Conservation (phyloP, 1,140 invertebrate genomes). For the Bombus polaris region DNA sequence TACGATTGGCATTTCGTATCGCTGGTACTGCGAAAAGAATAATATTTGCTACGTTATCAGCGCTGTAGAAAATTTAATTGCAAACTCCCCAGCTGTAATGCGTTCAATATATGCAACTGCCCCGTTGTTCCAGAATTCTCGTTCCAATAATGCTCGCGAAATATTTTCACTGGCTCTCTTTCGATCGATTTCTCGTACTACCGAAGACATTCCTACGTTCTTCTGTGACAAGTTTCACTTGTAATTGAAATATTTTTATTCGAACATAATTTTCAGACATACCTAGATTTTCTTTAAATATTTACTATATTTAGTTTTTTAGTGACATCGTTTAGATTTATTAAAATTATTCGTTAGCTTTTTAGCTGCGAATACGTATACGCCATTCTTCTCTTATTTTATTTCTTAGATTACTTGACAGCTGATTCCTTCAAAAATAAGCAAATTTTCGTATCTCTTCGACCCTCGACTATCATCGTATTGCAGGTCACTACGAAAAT, state of each 20-base stretch:
- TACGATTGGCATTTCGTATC: neutral
- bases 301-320: no score
- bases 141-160: conserved; percentile 28
- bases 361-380: no score
- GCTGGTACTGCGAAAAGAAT: neutral
- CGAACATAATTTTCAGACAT: neutral
- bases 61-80: conserved; percentile 29
- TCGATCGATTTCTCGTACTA: conserved; percentile 10
- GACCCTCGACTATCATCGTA: no score
- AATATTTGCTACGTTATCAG: conserved; percentile 4
- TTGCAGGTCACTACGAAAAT: no score
- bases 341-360: no score
- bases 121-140: conserved; percentile 27
- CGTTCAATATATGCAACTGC: conserved; percentile 16
- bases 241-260: neutral
- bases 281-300: no score
- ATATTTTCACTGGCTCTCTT: conserved; percentile 20
- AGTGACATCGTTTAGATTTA: no score
- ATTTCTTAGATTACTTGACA: no score
- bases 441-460: no score
- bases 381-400: no score
- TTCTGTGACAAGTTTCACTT: neutral
- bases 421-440: no score
- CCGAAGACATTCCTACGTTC: neutral
- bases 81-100: neutral